Evolutionary conservation across 2,888 invertebrate species (phyloP).

Genomic region (Pyralis farinalis): DNA sequence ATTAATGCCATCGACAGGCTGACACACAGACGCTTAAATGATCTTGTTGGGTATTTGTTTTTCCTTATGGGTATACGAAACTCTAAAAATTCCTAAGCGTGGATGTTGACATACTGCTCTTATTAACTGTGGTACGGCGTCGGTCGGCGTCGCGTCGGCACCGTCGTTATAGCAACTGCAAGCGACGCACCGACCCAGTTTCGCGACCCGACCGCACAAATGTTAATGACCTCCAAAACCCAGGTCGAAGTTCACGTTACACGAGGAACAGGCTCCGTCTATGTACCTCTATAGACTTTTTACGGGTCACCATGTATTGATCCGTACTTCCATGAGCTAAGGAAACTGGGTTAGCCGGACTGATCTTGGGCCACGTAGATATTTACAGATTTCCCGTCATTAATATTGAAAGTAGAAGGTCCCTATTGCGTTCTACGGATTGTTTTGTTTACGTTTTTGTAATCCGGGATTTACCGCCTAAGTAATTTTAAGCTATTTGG

Average conservation of each 20-base stretch:
- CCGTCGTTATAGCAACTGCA: conserved; percentile 59
- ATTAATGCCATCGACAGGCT: too few species aligned
- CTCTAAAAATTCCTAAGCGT: too few species aligned
- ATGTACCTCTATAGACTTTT: conserved; percentile 55
- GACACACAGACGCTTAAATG: too few species aligned
- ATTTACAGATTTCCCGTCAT: conserved; percentile 18
- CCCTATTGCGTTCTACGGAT: neutral
- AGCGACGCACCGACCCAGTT: conserved; percentile 69
- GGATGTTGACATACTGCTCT: too few species aligned
- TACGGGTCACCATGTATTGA: conserved; percentile 74
- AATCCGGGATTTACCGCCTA: too few species aligned
- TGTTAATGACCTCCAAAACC: conserved; percentile 81
- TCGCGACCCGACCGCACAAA: conserved; percentile 64
- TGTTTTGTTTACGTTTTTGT: too few species aligned
- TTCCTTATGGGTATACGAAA: too few species aligned
- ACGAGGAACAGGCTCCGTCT: conserved; percentile 64
- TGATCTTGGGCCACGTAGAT: conserved; percentile 32
- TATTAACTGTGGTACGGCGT: too few species aligned
- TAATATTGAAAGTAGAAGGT: conserved; percentile 5
- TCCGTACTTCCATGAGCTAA: conserved; percentile 42
- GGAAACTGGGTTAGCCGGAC: conserved; percentile 62
- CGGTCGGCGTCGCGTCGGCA: conserved; percentile 36
- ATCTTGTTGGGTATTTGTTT: too few species aligned
- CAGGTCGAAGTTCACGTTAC: conserved; percentile 79
- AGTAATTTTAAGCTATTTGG: too few species aligned